Evolutionary conservation across 2,797 vertebrate genomes (phyloP), one percentile per base, ranked within the genome.

Genomic region (Astyanax mexicanus): DNA sequence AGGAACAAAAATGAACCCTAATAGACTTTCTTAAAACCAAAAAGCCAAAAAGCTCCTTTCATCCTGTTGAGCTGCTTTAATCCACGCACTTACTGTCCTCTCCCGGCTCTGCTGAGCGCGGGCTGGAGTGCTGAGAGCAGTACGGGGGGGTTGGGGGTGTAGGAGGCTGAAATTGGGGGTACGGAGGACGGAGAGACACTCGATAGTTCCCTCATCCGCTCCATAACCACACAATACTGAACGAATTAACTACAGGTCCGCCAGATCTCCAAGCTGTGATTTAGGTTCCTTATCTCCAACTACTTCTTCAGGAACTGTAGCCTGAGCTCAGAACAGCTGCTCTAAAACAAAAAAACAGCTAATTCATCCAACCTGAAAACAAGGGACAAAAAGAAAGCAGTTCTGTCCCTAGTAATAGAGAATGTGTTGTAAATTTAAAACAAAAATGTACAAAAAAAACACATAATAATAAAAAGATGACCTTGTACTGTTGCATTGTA

Each of bases 261-360:
- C 64, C 68, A 57, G 77, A 79, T 80, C 69, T 27, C 66, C 23
- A 37, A 27, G 9, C 7, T 19, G 45, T 51, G 72, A 71, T 81
- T 86, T 74, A 72, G 44, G 68, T 64, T 70, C 65, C 70, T 78
- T 79, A 76, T 81, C 79, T 76, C 75, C 54, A 72, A 71, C 58
- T 21, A 62, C 52, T 38, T 70, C 21, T 75, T 76, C 45, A 55
- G 55, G 38, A 52, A 70, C 77, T 45, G 12, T 40, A 29, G 69
- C 21, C 62, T 61, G 47, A 61, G 49, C 35, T 12, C 62, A 68
- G 78, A 80, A 75, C 66, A 68, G 40, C 74, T 68, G 68, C 64
- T 70, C 17, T 80, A 82, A 85, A 80, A 72, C 58, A 58, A 69
- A 66, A 77, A 60, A 75, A 78, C n/a, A 35, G 29, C 69, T 61